Base-by-base conservation (phyloP, 2,888 invertebrate genomes). In the Ichneumoninae sp. region DNA sequence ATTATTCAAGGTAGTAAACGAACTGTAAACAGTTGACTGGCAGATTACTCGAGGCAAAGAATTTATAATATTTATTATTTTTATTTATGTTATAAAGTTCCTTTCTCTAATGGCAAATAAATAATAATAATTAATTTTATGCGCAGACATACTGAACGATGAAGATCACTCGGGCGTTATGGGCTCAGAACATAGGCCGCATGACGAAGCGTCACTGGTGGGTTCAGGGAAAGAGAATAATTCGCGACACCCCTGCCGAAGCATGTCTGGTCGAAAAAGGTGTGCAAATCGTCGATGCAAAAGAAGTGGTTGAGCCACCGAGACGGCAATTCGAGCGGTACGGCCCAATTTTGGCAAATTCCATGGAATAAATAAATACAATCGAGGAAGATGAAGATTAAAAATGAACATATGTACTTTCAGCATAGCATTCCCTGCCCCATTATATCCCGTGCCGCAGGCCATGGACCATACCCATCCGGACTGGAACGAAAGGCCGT, bases 161-260 rank as follows among this genome's bases (percentile, higher is more conserved):
- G 97, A 96, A 95, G 88, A 88, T 97, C 57, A 95, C 96, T 16
- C 94, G 94, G 84, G 94, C 95, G 83, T 93, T 97, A 87, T 95
- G 93, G 81, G 94, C 95, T 44, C 97, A 97, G 90, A 96, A 97
- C 91, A 95, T 97, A 88, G 97, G 95, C 65, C 96, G 96, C 94
- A 95, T 96, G 94, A 96, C 96, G 87, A 96, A 96, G 92, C 95
- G 95, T 85, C 95, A 97, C 92, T 98, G 98, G 98, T 93, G 95
- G 86, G 88, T 95, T 2, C 96, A 96, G 93, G 96, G 96, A 0
- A 95, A 95, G 91, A 95, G 96, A 86, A 94, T 94, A 83, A 94
- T 96, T 0, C 85, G 93, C 5, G 95, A 96, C 73, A 95, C 95
- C 2, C 94, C 94, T 0, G 94, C 95, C 1, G 95, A 95, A 88